Percentiles rank a stretch among this genome's conserved stretches.
These are phyloP conservation scores for Eriosoma lanigerum DNA, from an alignment of 1,140 invertebrate genomes.

Conservation along the genomic window DNA sequence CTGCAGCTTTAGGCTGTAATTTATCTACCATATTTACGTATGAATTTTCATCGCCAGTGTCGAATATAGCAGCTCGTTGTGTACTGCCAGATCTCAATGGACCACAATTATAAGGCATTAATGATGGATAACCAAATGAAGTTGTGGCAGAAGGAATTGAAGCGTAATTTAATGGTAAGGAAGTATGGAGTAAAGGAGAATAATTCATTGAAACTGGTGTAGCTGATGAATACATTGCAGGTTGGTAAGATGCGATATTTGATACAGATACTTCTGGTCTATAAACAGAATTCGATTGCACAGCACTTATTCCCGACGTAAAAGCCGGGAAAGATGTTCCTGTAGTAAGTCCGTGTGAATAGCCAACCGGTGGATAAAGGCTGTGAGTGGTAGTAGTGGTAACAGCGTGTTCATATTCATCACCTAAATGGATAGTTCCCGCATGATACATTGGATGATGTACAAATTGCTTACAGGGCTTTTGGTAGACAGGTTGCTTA, in stretches of 20 bases:
- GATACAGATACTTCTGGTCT: neutral
- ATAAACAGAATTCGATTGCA: neutral
- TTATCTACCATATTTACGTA: neutral
- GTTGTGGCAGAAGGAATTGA: neutral
- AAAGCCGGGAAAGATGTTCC: neutral
- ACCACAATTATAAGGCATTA: neutral
- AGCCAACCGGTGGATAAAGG: neutral
- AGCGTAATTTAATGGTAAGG: neutral
- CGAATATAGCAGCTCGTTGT: neutral
- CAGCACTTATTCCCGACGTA: neutral
- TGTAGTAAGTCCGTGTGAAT: neutral
- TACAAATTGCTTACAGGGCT: neutral
- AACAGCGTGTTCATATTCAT: slow-evolving; percentile 39
- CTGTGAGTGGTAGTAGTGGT: slow-evolving; percentile 4
- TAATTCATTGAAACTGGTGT: neutral
- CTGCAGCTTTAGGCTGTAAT: neutral
- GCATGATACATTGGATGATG: slow-evolving; percentile 1
- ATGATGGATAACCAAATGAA: slow-evolving; percentile 14
- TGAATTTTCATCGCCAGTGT: neutral
- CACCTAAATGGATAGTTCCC: slow-evolving; percentile 19
- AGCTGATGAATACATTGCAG: neutral
- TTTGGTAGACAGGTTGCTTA: slow-evolving; percentile 24
- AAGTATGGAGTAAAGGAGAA: neutral
- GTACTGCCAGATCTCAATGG: neutral
- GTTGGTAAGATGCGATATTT: neutral